These are phyloP conservation scores for Drosophila borealis DNA, from an alignment of 2,888 invertebrate genomes.

Conservation along the genomic window DNA sequence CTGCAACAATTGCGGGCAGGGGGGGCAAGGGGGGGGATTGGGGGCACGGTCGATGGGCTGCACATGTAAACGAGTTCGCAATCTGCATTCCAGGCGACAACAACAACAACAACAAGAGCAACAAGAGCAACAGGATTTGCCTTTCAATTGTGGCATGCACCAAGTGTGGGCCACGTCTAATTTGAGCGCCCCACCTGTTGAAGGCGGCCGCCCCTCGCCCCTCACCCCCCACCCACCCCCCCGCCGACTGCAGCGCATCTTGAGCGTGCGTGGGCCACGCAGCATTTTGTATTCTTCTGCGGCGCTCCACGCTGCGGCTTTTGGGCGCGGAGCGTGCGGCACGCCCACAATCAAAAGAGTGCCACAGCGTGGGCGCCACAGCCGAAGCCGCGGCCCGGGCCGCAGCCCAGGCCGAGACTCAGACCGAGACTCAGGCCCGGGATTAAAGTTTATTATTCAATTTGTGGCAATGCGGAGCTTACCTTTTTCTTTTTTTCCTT, in stretches of 20 bases:
- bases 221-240: rapidly evolving
- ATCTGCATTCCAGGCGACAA: constrained; percentile 66
- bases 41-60: constrained; percentile 1
- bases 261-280: constrained; percentile 46
- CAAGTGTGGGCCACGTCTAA: constrained; percentile 34
- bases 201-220: constrained; percentile 26
- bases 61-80: constrained; percentile 76
- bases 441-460: constrained; percentile 62
- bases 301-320: neutral
- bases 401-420: neutral
- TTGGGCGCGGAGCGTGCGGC: constrained; percentile 32
- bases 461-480: constrained; percentile 50
- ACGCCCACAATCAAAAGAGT: constrained; percentile 17
- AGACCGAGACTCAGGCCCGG: constrained; percentile 20
- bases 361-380: constrained; percentile 59
- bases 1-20: no score
- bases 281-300: constrained; percentile 21
- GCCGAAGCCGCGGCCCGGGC: neutral
- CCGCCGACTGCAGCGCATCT: constrained; percentile 12
- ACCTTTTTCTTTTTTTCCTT: constrained; percentile 33
- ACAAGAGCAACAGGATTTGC: constrained; percentile 63
- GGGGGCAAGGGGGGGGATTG: neutral
- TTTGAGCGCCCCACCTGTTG: constrained; percentile 58
- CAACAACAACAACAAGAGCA: neutral
- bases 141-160: constrained; percentile 26